Conservation (phyloP, 2,888 invertebrate genomes). For the Carcina quercana region DNA sequence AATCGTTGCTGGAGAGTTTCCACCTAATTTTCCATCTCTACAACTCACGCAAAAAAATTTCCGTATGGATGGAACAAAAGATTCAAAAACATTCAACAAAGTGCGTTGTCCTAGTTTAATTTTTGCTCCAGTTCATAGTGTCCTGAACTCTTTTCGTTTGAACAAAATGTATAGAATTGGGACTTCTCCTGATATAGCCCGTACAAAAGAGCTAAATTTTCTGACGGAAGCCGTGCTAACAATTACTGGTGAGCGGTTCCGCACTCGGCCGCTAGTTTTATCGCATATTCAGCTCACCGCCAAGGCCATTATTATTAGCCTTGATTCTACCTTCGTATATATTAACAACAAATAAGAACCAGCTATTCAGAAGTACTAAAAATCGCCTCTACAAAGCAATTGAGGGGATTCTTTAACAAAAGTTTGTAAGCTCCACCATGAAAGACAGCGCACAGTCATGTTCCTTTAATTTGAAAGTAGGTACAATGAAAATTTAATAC, state of each 20-base stretch:
- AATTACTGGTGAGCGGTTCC: conserved; percentile 4
- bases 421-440: conserved; percentile 1
- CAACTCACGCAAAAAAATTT: too few relatives aligned
- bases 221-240: conserved; percentile 4
- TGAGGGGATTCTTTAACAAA: neutral
- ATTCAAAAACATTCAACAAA: too few relatives aligned
- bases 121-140: too few relatives aligned
- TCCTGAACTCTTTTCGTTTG: too few relatives aligned
- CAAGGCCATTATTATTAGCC: too few relatives aligned
- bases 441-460: neutral
- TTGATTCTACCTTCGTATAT: neutral
- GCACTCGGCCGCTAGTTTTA: conserved; percentile 3
- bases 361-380: neutral
- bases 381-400: too few relatives aligned
- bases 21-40: too few relatives aligned
- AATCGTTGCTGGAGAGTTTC: too few relatives aligned
- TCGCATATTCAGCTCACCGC: too few relatives aligned
- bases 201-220: conserved; percentile 7
- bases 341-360: conserved; percentile 1
- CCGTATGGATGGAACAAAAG: too few relatives aligned
- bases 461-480: neutral
- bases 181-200: neutral
- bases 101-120: too few relatives aligned
- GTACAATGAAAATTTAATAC: too few relatives aligned
- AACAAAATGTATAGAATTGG: neutral